Evolutionary conservation across 2,113 vertebrate genomes (phyloP), one percentile per base, ranked within the genome.

Genomic region (Cyphomyrus discorhynchus): DNA sequence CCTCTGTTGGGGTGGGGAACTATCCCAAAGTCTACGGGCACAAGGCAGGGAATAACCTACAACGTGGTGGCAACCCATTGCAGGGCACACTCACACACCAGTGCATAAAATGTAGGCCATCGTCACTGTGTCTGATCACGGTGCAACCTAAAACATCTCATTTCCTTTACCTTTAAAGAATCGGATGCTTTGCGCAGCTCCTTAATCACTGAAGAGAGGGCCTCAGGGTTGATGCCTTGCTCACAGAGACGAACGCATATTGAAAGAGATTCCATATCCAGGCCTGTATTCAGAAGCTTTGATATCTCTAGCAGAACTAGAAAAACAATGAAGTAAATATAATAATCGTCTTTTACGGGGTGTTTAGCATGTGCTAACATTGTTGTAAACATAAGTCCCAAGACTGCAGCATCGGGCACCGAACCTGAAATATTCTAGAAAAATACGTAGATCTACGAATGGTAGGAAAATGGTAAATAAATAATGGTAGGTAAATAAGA

Each of bases 171-270:
- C 97, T 99, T 99, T 1, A 99, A 93, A 39, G 97, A 95, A 89
- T 99, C 98, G 0, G 97, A 97, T 17, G 97, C 98, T 94, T 97
- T 99, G 0, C 98, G 96, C 4, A 99, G 96, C 82, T 99, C 98
- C 93, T 99, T 99, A 93, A 99, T 99, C 77, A 99, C 98, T 0
- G 97, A 97, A 0, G 98, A 98, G 24, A 99, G 93, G 0, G 98
- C 98, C 93, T 99, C 98, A 46, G 98, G 98, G 91, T 99, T 99
- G 95, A 99, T 99, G 3, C 98, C 98, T 94, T 99, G 98, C 90
- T 99, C 98, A 93, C 98, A 99, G 83, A 99, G 96, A 31, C 98
- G 95, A 15, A 99, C 98, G 93, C 98, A 99, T 92, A 99, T 99
- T 31, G 98, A 98, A 77, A 99, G 90, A 0, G 98, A 99, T 95